Base-by-base conservation (phyloP, 2,888 invertebrate genomes). In the Phaedon cochleariae region DNA sequence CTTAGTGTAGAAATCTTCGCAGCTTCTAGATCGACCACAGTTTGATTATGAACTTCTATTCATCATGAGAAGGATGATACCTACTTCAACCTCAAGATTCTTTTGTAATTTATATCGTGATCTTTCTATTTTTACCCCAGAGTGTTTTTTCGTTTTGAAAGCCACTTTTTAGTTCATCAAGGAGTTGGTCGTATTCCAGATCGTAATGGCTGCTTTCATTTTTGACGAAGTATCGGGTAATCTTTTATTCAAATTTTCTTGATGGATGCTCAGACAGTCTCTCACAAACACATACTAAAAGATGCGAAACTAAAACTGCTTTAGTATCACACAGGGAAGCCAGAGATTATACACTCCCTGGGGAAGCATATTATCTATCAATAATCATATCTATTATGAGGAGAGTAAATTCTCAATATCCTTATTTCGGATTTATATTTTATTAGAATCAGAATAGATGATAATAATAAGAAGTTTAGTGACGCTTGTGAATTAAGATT, bases 21-120 rank as follows among this genome's bases (percentile, higher is more conserved):
- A 34, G 6, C 34, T 34, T 2, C 12, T n/a, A n/a, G n/a, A n/a
- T 71, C 67, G 65, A 71, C 66, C 67, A 62, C 71, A 68, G 67
- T 68, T 68, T 69, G 66, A 71, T 69, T 67, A 62, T 61, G 62
- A 62, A 59, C 66, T 58, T 52, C 67, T 67, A 64, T 69, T 69
- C 54, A 71, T 69, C 71, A 68, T 71, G 66, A 67, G 62, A 66
- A 65, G 62, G 69, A 71, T 71, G 69, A 68, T 67, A 69, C 71
- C 69, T 71, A 69, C 67, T 64, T 68, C 66, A 69, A 71, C 71
- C 71, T 71, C 59, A 53, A 59, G 62, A 66, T 52, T 63, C 65
- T 51, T 12, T 26, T 29, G 66, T 61, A 67, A 71, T 71, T 66
- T 66, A 71, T 71, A 71, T 64, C 64, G 62, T 20, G 55, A 54